Base-by-base conservation (phyloP, 2,797 vertebrate species). In the Falco cherrug region DNA sequence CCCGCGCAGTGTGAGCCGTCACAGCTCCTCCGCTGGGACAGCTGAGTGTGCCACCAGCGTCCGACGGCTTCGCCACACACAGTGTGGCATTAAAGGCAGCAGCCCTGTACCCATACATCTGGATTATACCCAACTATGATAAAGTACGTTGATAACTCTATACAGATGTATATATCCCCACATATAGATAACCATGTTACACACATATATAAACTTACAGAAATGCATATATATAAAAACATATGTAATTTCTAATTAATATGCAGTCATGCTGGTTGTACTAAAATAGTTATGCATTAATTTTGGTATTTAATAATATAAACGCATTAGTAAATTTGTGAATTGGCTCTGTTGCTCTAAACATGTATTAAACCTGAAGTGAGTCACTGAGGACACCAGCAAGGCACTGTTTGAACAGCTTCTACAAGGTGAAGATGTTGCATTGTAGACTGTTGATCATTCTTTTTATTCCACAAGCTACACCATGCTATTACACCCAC, bases 51-150 rank as follows among this genome's bases (percentile, higher is more conserved):
- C 69, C 47, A 7, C 37, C 41, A 31, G 31, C 1, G 0, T 11
- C 3, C 4, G 24, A 26, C 3, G 0, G 39, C 39, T 47, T 21
- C 74, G 22, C 16, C 24, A 3, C 2, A 13, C 31, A 26, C 0
- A 0, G 54, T 3, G 20, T 1, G 12, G 33, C 8, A 25, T 31
- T n/a, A 28, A 35, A 45, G 50, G 3, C 0, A 1, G 5, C 45
- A n/a, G 56, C 19, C 22, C 51, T 64, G 11, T 9, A 14, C 28
- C 48, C 3, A 0, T 8, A 26, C 11, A 2, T 5, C 53, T 45
- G 13, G n/a, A 5, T 13, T 12, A 11, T 7, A 16, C 15, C 31
- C 4, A 20, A 6, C 35, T 48, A 2, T 11, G 28, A 10, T 35
- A 17, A 33, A n/a, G 25, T 13, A 25, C 41, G 4, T 35, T 6